Evolutionary conservation across 2,113 vertebrate genomes (phyloP).

Genomic region (Chaetops frenatus): DNA sequence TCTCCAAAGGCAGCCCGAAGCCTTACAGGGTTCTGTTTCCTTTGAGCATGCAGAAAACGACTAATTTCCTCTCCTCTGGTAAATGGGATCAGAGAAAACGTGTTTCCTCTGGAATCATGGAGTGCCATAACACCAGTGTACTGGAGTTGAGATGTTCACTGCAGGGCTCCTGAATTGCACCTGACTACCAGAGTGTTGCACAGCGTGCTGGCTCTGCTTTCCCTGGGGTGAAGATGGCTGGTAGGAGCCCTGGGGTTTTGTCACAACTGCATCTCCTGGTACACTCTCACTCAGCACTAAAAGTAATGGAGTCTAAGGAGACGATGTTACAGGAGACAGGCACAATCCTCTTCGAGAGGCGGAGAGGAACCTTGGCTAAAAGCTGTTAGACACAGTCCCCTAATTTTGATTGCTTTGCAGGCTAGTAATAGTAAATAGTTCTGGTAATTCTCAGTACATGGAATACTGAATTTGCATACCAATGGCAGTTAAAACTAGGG

Average conservation of each 20-base stretch:
- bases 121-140: fast-evolving
- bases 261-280: background rate
- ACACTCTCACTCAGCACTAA: too few relatives aligned
- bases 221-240: fast-evolving
- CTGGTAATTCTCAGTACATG: background rate
- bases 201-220: background rate
- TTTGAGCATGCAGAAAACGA: fast-evolving
- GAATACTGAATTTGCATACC: background rate
- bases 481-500: background rate
- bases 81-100: background rate
- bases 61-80: background rate
- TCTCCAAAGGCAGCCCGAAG: background rate
- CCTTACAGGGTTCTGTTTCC: background rate
- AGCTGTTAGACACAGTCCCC: background rate
- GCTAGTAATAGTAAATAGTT: background rate
- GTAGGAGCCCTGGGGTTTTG: background rate
- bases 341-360: background rate
- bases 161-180: background rate
- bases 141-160: background rate
- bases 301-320: background rate
- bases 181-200: background rate
- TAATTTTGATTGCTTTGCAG: background rate
- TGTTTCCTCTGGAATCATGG: background rate
- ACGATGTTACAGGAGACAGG: background rate
- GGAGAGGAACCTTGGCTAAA: background rate